Conservation (phyloP, 1,140 invertebrate genomes). For the Lucilia sericata region DNA sequence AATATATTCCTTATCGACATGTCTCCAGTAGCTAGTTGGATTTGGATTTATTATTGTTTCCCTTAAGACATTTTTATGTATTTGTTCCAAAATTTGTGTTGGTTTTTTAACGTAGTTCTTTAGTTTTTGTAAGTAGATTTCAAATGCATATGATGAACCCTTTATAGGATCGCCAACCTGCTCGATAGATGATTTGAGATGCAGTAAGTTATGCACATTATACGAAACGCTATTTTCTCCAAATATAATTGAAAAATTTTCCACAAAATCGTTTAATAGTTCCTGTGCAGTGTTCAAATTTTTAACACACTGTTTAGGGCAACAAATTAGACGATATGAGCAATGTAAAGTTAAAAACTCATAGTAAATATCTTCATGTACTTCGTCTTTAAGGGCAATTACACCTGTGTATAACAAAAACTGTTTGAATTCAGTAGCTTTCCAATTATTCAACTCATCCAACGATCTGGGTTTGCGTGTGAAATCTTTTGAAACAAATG, state of each 20-base stretch:
- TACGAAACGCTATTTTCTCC: slow-evolving; percentile 44
- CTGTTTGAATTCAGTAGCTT: slow-evolving; percentile 47
- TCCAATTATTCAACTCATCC: slow-evolving; percentile 40
- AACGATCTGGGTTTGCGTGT: slow-evolving; percentile 40
- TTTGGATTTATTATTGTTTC: background rate
- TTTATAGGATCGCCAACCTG: slow-evolving; percentile 25
- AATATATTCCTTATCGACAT: background rate
- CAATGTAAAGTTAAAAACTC: slow-evolving; percentile 38
- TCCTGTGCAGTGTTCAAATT: slow-evolving; percentile 33
- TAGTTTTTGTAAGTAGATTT: slow-evolving; percentile 45
- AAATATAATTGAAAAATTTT: slow-evolving; percentile 45
- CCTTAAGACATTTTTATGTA: slow-evolving; percentile 30
- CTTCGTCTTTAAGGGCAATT: slow-evolving; percentile 35
- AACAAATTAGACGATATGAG: no score
- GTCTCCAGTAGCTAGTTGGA: no score
- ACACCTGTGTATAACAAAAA: slow-evolving; percentile 48
- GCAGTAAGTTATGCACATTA: slow-evolving; percentile 45
- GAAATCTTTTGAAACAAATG: slow-evolving; percentile 45
- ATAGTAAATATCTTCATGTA: background rate
- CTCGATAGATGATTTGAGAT: slow-evolving; percentile 36
- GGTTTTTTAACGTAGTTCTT: slow-evolving; percentile 38
- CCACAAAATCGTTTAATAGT: slow-evolving; percentile 43
- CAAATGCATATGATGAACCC: slow-evolving; percentile 41
- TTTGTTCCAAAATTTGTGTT: slow-evolving; percentile 43
- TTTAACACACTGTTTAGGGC: no score